phyloP scores from a whole-genome alignment of 2,113 vertebrate genomes.

The Actenoides hombroni region DNA sequence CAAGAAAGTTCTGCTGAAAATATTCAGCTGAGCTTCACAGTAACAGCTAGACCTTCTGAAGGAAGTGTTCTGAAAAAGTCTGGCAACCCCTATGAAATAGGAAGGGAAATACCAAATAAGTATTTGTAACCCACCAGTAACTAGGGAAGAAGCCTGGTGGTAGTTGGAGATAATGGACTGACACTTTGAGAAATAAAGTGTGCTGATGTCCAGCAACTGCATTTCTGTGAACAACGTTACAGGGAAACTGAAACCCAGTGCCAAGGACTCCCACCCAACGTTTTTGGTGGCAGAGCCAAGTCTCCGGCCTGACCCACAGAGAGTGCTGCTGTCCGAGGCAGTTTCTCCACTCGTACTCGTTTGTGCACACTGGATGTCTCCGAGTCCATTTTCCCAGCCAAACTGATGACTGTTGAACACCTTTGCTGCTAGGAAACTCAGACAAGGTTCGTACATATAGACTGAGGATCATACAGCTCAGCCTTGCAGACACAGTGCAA shows the following conservation, averaged over 20 bases:
- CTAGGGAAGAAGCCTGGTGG: neutral
- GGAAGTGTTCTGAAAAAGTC: neutral
- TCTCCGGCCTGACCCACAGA: neutral
- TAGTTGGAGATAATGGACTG: too few species aligned
- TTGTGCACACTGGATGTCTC: neutral
- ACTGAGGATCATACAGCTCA: neutral
- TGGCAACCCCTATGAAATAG: neutral
- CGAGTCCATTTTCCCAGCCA: neutral
- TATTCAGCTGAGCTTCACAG: neutral
- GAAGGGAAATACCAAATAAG: neutral
- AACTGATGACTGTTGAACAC: neutral
- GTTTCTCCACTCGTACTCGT: neutral
- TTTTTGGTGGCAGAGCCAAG: neutral
- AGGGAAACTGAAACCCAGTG: neutral
- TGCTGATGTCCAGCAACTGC: neutral
- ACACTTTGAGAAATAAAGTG: neutral
- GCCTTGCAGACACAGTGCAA: rapidly evolving
- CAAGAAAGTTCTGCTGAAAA: neutral
- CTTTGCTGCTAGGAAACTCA: neutral
- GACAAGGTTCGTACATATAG: too few species aligned
- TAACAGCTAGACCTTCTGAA: neutral
- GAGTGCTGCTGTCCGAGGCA: neutral
- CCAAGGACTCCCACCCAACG: neutral
- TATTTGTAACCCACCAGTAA: neutral
- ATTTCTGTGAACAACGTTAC: neutral